A percentile compares a stretch with the other conserved stretches of the same genome.
phyloP scores from a whole-genome alignment of 2,113 vertebrate species.

The Campylomormyrus numenius region DNA sequence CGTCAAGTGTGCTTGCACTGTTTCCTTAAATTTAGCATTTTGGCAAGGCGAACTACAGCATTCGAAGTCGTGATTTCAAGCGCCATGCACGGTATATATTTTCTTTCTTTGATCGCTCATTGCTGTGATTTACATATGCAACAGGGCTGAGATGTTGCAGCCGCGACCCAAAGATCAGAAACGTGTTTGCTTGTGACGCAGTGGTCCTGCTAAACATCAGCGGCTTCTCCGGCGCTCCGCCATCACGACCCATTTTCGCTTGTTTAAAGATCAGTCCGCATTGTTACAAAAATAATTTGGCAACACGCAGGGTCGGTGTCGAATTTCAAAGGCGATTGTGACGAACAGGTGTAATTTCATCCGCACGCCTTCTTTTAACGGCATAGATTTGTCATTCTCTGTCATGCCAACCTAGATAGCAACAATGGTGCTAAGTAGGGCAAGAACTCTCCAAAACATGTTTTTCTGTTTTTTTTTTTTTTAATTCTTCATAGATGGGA shows the following conservation, averaged over 20 bases:
- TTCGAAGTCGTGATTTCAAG: not conserved
- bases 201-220: conserved; percentile 20
- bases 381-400: conserved; percentile 60
- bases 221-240: conserved; percentile 31
- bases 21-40: not conserved
- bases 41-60: not conserved
- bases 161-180: not conserved
- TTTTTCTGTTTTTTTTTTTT: conserved; percentile 17
- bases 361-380: conserved; percentile 55
- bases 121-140: not conserved
- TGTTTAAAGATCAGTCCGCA: conserved; percentile 70
- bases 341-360: conserved; percentile 91
- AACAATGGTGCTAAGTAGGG: conserved; percentile 68
- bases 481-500: conserved; percentile 44
- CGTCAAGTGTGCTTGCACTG: not conserved
- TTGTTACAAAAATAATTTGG: conserved; percentile 79
- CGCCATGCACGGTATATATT: not conserved
- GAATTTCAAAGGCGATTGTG: conserved; percentile 80
- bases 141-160: not conserved
- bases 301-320: conserved; percentile 61
- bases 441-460: conserved; percentile 50
- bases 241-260: conserved; percentile 58
- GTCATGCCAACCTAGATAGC: conserved; percentile 69
- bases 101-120: not conserved
- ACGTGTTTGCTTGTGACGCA: not conserved